Conservation (phyloP, 2,797 vertebrate species). For the Diplodus sargus region DNA sequence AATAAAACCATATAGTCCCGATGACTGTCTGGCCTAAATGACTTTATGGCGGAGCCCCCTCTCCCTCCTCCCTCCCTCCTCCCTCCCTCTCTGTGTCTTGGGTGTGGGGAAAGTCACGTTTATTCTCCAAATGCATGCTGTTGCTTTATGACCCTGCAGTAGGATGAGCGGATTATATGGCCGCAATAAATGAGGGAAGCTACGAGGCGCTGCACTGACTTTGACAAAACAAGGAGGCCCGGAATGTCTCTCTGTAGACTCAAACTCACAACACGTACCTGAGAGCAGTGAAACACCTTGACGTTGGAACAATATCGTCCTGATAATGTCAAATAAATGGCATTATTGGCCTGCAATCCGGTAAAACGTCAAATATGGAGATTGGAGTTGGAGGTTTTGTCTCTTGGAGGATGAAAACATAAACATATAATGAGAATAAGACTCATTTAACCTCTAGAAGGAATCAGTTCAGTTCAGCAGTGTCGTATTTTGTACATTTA, state of each 20-base stretch:
- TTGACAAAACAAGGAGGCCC: constrained; percentile 68
- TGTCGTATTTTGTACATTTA: not conserved
- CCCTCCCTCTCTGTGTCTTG: constrained; percentile 33
- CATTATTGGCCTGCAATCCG: constrained; percentile 7
- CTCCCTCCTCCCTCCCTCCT: too few relatives aligned
- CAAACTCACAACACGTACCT: constrained; percentile 18
- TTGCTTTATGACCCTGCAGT: constrained; percentile 82
- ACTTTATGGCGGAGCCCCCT: constrained; percentile 65
- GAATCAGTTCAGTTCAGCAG: not conserved
- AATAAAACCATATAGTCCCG: constrained; percentile 78
- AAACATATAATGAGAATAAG: not conserved
- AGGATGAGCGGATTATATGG: constrained; percentile 72
- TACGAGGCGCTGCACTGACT: constrained; percentile 69
- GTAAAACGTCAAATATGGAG: not conserved
- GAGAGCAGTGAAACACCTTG: constrained; percentile 46
- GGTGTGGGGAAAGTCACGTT: constrained; percentile 80
- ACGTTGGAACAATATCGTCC: constrained; percentile 32
- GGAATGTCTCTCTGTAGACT: constrained; percentile 55
- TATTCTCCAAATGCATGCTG: constrained; percentile 83
- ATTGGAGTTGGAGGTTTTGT: too few relatives aligned
- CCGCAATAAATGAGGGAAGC: constrained; percentile 70
- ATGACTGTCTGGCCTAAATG: constrained; percentile 79
- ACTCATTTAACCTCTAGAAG: accelerated
- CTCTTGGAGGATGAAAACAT: not conserved
- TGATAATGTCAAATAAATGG: not conserved